Base-by-base conservation (phyloP, 2,888 invertebrate species). In the Clostera curtula region DNA sequence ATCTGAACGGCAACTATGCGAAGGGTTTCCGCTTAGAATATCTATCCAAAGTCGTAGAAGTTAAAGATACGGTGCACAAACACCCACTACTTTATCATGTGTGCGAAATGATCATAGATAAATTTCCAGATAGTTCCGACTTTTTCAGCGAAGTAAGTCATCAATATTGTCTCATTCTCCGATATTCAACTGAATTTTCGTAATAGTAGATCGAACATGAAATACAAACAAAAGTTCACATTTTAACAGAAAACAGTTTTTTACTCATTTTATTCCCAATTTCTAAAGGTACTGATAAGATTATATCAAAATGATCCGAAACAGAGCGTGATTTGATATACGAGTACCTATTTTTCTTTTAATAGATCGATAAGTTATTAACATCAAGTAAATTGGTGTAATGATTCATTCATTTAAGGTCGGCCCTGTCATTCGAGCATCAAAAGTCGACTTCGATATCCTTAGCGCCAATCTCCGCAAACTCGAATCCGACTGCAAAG, bases 51-150 rank as follows among this genome's bases (percentile, higher is more conserved):
- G 95, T 96, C 56, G 97, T 97, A 59, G 97, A 99, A 86, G 97
- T 99, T 20, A 97, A 98, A 82, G 98, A 98, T 75, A 98, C 98
- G 0, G 97, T 99, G 19, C 97, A 99, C 74, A 99, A 99, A 74
- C 98, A 99, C 79, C 97, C 98, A 4, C 85, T 99, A 35, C 86
- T 99, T 35, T 97, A 98, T 75, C 99, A 99, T 73, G 87, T 99
- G 43, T 98, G 98, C 69, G 94, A 95, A 72, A 96, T 98, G 87
- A 96, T 99, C 37, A 93, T 97, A 85, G 97, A 98, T 62, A 94
- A 97, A 70, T 96, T 93, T 73, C 93, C 96, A 1, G 97, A 97
- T 49, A 95, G 95, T 10, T 93, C 95, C 9, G 98, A 99, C 85
- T 89, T 99, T 43, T 98, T 99, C 76, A 97, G 97, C 24, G 99